These are phyloP conservation scores for Hylia prasina DNA, from an alignment of 2,113 vertebrate species.

Conservation along the genomic window DNA sequence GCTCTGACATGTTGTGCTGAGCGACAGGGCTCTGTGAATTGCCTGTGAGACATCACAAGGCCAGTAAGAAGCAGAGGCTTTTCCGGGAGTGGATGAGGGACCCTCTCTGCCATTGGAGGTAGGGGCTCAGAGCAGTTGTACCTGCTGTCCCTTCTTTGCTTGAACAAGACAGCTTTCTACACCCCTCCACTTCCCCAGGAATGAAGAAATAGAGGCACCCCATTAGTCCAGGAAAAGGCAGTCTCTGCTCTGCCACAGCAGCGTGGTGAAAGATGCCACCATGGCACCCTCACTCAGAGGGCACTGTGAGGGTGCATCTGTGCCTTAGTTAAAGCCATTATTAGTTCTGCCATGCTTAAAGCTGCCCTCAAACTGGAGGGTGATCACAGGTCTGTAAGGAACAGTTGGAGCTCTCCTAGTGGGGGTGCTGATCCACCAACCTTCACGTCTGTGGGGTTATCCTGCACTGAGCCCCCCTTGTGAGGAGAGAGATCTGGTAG, in stretches of 20 bases:
- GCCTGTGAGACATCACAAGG: fast-evolving
- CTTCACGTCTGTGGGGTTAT: not conserved
- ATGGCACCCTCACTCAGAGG: not conserved
- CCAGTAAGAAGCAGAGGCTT: not conserved
- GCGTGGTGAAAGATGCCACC: fast-evolving
- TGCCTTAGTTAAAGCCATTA: not conserved
- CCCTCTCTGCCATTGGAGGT: not conserved
- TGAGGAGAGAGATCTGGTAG: not conserved
- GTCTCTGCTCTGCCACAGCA: not conserved
- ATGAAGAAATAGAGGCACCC: not conserved
- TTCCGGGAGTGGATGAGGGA: not conserved
- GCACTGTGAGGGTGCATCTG: not conserved
- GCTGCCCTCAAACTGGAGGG: not conserved
- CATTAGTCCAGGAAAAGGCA: not conserved
- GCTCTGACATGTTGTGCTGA: not conserved
- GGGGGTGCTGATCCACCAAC: not conserved
- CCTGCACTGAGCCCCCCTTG: not conserved
- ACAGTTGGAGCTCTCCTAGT: fast-evolving
- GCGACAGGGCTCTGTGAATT: not conserved
- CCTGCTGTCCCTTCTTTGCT: not conserved
- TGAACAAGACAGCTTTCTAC: not conserved
- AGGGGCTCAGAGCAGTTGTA: not conserved
- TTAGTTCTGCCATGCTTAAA: not conserved
- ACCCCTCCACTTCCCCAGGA: fast-evolving
- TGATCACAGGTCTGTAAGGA: not conserved